Evolutionary conservation across 1,140 invertebrate species (phyloP).

Genomic region (Antheraea mylitta): DNA sequence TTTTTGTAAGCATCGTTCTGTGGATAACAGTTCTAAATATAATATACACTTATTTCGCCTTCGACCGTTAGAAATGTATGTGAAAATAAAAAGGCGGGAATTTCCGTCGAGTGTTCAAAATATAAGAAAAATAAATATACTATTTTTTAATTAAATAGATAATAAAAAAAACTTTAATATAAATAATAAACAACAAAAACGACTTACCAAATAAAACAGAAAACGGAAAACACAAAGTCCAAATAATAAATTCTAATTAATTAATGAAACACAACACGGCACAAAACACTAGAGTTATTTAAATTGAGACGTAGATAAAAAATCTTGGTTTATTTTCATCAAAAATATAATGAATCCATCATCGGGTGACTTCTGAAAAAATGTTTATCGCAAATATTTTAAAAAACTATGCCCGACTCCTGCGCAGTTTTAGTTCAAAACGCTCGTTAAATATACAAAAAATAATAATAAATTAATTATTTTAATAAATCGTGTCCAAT

Average conservation of each 20-base stretch:
- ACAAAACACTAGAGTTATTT: slow-evolving; percentile 66
- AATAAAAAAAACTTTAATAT: slow-evolving; percentile 27
- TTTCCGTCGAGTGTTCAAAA: not conserved
- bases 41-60: not conserved
- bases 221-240: slow-evolving; percentile 68
- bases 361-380: slow-evolving; percentile 45
- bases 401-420: slow-evolving; percentile 47
- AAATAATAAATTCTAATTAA: slow-evolving; percentile 51
- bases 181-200: slow-evolving; percentile 43
- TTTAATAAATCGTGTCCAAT: not conserved
- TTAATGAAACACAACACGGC: slow-evolving; percentile 67
- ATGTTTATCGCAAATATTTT: slow-evolving; percentile 16
- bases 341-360: slow-evolving; percentile 50
- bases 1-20: not conserved
- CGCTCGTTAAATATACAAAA: slow-evolving; percentile 43
- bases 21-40: not conserved
- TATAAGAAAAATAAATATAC: not conserved
- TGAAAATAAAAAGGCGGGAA: not conserved
- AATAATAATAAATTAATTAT: slow-evolving; percentile 21
- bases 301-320: slow-evolving; percentile 44
- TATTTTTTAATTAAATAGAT: slow-evolving; percentile 22
- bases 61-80: not conserved
- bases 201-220: slow-evolving; percentile 63
- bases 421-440: slow-evolving; percentile 45
- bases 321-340: slow-evolving; percentile 48